Conservation (phyloP, 2,888 invertebrate species). For the Euplagia quadripunctaria region DNA sequence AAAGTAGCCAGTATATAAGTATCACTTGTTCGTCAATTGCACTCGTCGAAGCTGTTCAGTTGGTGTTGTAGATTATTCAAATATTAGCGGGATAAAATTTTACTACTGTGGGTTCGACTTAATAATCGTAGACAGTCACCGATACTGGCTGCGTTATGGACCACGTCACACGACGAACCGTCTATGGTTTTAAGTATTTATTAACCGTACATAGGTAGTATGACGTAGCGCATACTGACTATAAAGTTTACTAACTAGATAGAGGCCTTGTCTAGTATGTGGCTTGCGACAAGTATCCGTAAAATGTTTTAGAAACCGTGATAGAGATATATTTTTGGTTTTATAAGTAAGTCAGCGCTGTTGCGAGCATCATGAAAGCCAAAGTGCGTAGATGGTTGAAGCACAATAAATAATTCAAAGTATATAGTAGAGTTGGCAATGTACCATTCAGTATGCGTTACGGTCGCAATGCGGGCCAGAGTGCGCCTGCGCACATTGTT, state of each 20-base stretch:
- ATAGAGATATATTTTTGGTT: slow-evolving; percentile 29
- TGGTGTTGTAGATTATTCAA: slow-evolving; percentile 76
- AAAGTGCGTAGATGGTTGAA: slow-evolving; percentile 20
- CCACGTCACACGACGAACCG: slow-evolving; percentile 41
- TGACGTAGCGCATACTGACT: slow-evolving; percentile 65
- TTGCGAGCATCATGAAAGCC: slow-evolving; percentile 30
- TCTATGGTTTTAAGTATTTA: slow-evolving; percentile 61
- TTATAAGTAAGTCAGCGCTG: slow-evolving; percentile 24
- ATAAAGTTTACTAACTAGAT: slow-evolving; percentile 24
- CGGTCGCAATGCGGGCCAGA: slow-evolving; percentile 35
- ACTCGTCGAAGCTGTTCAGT: slow-evolving; percentile 82
- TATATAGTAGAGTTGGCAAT: slow-evolving; percentile 11
- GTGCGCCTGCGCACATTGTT: slow-evolving; percentile 33
- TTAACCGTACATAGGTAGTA: slow-evolving; percentile 51
- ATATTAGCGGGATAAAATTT: slow-evolving; percentile 67
- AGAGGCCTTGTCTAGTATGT: slow-evolving; percentile 45
- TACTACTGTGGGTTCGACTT: slow-evolving; percentile 61
- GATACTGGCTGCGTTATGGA: slow-evolving; percentile 32
- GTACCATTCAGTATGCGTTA: slow-evolving; percentile 54
- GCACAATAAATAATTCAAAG: neutral
- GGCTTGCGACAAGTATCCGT: slow-evolving; percentile 43
- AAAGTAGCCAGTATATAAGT: slow-evolving; percentile 81
- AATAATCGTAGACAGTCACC: slow-evolving; percentile 62
- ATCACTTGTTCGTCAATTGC: slow-evolving; percentile 87
- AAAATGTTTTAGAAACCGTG: slow-evolving; percentile 19